phyloP scores from a whole-genome alignment of 2,113 vertebrate species.

The Thamnophis sirtalis region DNA sequence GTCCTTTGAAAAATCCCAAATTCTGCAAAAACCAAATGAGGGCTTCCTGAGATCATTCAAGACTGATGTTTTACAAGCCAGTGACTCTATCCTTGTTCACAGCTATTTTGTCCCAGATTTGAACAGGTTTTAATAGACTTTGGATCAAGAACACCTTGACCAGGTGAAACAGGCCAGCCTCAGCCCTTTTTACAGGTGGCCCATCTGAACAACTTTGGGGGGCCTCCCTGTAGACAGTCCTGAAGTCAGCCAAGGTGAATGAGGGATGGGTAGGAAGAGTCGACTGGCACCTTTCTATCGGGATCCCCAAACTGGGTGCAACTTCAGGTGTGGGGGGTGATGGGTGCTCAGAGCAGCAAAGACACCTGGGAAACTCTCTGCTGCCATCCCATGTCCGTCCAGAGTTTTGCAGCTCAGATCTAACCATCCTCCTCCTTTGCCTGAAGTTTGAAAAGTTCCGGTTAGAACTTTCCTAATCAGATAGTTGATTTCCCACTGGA shows the following conservation, averaged over 20 bases:
- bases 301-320: neutral
- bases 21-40: neutral
- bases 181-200: neutral
- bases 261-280: neutral
- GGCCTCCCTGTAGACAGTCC: neutral
- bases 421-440: neutral
- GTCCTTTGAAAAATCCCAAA: neutral
- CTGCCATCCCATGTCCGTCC: neutral
- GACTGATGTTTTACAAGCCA: neutral
- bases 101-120: neutral
- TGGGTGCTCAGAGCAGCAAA: neutral
- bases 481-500: neutral
- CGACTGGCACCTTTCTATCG: neutral
- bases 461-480: neutral
- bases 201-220: neutral
- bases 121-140: neutral
- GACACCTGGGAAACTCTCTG: neutral
- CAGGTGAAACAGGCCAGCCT: neutral
- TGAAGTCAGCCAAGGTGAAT: neutral
- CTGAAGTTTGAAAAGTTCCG: neutral
- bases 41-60: neutral
- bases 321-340: neutral
- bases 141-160: neutral
- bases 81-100: neutral
- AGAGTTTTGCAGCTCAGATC: neutral